Evolutionary conservation across 2,888 invertebrate species (phyloP).

Genomic region (Sclerodermus sp.): DNA sequence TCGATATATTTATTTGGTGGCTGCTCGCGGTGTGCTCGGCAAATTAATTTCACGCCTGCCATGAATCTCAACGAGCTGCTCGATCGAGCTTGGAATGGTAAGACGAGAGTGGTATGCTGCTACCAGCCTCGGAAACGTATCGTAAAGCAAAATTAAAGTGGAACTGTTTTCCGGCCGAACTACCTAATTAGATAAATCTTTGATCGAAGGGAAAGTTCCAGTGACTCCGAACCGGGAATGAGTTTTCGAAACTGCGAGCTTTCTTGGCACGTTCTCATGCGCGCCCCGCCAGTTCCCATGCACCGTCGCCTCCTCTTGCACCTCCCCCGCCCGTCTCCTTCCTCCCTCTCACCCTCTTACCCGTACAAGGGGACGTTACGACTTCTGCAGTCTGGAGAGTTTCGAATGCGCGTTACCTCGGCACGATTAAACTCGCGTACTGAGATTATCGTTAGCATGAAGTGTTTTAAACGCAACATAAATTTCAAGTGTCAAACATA

Average conservation of each 20-base stretch:
- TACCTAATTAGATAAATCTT: neutral
- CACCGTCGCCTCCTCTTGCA: slow-evolving; percentile 14
- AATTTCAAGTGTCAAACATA: too few species aligned
- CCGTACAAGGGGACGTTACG: slow-evolving; percentile 14
- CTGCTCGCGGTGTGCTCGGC: too few species aligned
- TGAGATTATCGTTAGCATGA: slow-evolving; percentile 35
- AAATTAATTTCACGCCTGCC: too few species aligned
- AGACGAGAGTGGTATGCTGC: too few species aligned
- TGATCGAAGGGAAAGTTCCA: neutral
- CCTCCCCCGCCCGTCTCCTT: too few species aligned
- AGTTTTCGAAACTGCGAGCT: slow-evolving; percentile 23
- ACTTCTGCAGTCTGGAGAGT: slow-evolving; percentile 38
- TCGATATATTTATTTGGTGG: too few species aligned
- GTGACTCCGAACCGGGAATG: slow-evolving; percentile 5
- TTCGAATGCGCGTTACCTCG: slow-evolving; percentile 34
- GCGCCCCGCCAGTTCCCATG: slow-evolving; percentile 22
- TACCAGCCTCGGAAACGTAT: too few species aligned
- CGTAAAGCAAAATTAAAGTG: too few species aligned
- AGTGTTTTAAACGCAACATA: slow-evolving; percentile 31
- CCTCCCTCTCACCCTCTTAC: too few species aligned
- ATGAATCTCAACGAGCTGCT: too few species aligned
- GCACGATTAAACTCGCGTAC: slow-evolving; percentile 34
- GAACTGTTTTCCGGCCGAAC: too few species aligned
- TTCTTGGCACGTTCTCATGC: slow-evolving; percentile 38
- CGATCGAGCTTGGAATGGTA: too few species aligned